Base-by-base conservation (phyloP, 2,113 vertebrate species). In the Pituophis catenifer region DNA sequence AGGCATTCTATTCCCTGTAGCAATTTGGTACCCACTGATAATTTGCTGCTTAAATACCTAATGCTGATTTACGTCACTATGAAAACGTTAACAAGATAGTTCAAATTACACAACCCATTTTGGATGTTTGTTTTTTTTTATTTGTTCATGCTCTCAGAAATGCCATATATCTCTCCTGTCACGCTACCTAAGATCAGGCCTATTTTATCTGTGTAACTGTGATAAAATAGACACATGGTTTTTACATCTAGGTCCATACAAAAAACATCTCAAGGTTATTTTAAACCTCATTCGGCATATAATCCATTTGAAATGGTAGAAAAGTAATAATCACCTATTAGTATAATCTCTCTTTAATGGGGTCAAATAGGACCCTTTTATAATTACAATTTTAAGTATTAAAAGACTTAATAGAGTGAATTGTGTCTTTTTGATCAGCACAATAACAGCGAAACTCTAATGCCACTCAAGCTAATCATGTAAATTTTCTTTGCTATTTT, bases 1-100 rank as follows among this genome's bases (percentile, higher is more conserved):
- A 44, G 19, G 33, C 81, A 29, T 95, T 94, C 88, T 88, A 0
- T 48, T 96, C 86, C 70, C 94, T 95, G 94, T 94, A 94, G 24
- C 91, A 59, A 0, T 93, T 91, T 4, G 29, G 94, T 94, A 94
- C 91, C 90, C 94, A 93, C 0, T 90, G 91, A 93, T 94, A 95
- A 94, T 88, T 70, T 65, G 86, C 94, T 94, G 92, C 93, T 92
- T 89, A 59, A 55, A 88, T 88, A 21, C 5, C 5, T 90, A 81
- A 88, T 0, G 10, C 89, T 92, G 94, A 91, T 94, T 52, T 4
- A 23, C 1, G 8, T 89, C 94, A 94, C 94, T 95, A 75, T 58
- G 44, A n/a, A 94, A 93, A 90, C 81, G 13, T 70, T 94, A 93
- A 91, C 91, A 95, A 53, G 86, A 91, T 0, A 95, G 92, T 93